phyloP scores from a whole-genome alignment of 1,140 invertebrate genomes.

The Sycobia sp. region DNA sequence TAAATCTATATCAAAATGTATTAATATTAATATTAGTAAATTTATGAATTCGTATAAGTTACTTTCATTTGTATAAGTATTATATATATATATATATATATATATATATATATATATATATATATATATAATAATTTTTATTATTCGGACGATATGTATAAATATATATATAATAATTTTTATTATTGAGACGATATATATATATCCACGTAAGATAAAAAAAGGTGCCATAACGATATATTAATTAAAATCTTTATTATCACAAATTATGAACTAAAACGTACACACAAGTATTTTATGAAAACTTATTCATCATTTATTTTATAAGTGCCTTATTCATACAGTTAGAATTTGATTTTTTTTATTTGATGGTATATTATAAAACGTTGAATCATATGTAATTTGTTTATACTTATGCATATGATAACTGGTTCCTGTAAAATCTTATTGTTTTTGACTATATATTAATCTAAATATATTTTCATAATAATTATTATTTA shows the following conservation, averaged over 20 bases:
- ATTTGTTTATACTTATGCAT: conserved; percentile 9
- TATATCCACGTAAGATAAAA: no score
- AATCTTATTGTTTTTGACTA: conserved; percentile 12
- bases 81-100: no score
- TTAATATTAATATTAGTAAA: no score
- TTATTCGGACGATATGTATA: no score
- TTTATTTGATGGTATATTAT: conserved; percentile 17
- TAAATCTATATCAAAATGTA: no score
- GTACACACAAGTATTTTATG: conserved; percentile 50
- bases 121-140: no score
- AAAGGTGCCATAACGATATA: no score
- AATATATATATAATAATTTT: no score
- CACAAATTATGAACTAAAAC: conserved; percentile 56
- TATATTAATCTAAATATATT: conserved; percentile 6
- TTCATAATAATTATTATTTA: conserved; percentile 20
- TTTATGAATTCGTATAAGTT: no score
- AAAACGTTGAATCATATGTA: background rate
- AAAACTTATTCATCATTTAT: conserved; percentile 42
- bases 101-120: no score
- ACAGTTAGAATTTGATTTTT: conserved; percentile 20
- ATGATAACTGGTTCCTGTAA: conserved; percentile 12
- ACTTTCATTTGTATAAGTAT: no score
- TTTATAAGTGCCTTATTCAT: conserved; percentile 26
- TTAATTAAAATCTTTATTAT: conserved; percentile 59
- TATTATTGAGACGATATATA: no score